These are phyloP conservation scores for Clarias laeviceps DNA, from an alignment of 2,797 vertebrate species.

Conservation along the genomic window DNA sequence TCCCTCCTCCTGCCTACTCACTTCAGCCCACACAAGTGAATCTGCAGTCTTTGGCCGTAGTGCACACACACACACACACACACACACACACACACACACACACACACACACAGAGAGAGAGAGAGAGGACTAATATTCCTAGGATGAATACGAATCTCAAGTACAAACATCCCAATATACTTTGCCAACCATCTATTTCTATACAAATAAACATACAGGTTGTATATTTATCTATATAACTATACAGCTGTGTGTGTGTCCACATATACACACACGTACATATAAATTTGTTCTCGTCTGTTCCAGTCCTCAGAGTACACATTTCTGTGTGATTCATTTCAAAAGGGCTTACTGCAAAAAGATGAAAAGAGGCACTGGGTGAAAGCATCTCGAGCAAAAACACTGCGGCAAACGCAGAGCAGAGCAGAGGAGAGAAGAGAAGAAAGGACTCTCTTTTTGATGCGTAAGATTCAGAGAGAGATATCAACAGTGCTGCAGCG, in stretches of 20 bases:
- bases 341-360: conserved; percentile 45
- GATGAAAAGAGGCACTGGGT: conserved; percentile 66
- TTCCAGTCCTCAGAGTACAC: background rate
- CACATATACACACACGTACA: background rate
- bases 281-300: conserved; percentile 34
- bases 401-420: conserved; percentile 52
- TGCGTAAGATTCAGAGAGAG: conserved; percentile 60
- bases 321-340: conserved; percentile 44
- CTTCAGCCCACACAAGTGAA: conserved; percentile 55
- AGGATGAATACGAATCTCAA: conserved; percentile 2
- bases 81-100: background rate
- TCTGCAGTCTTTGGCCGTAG: conserved; percentile 47
- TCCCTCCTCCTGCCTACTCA: conserved; percentile 44
- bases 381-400: conserved; percentile 60
- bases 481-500: conserved; percentile 62
- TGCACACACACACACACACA: background rate
- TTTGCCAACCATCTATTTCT: background rate
- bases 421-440: conserved; percentile 57
- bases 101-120: conserved; percentile 17
- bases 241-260: background rate
- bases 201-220: background rate
- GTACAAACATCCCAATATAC: background rate
- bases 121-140: conserved; percentile 32
- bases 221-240: background rate
- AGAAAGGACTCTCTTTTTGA: conserved; percentile 64